Percentiles rank a stretch among this genome's conserved stretches.
Conservation (phyloP, 2,888 invertebrate species). For the Zygogramma bicolorata region DNA sequence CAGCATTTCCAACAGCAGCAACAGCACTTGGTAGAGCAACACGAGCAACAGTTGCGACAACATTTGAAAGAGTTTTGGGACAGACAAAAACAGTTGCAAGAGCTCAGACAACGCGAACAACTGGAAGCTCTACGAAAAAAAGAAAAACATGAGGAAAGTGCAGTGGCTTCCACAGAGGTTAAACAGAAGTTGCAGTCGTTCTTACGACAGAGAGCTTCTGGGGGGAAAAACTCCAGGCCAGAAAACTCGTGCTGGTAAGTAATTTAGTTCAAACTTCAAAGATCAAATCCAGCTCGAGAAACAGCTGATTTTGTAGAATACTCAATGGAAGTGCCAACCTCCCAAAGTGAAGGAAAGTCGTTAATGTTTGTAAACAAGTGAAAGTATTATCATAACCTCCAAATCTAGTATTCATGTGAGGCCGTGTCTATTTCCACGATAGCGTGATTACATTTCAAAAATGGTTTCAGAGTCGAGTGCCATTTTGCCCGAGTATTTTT, state of each 20-base stretch:
- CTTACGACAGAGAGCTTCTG: slow-evolving; percentile 64
- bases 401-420: slow-evolving; percentile 4
- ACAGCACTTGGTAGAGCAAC: slow-evolving; percentile 90
- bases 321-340: slow-evolving; percentile 30
- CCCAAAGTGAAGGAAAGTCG: background rate
- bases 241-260: slow-evolving; percentile 66
- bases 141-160: slow-evolving; percentile 95
- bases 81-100: slow-evolving; percentile 86
- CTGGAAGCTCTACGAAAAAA: slow-evolving; percentile 91
- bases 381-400: slow-evolving; percentile 14
- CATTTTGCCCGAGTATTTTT: no score
- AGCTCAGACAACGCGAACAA: slow-evolving; percentile 81
- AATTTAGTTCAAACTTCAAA: slow-evolving; percentile 17
- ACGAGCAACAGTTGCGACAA: slow-evolving; percentile 90
- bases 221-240: slow-evolving; percentile 61
- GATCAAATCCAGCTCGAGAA: slow-evolving; percentile 29
- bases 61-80: slow-evolving; percentile 94
- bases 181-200: slow-evolving; percentile 92
- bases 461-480: no score
- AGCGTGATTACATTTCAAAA: background rate
- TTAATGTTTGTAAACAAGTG: slow-evolving; percentile 38
- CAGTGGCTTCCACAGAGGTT: slow-evolving; percentile 95
- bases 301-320: slow-evolving; percentile 38
- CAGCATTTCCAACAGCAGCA: slow-evolving; percentile 94
- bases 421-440: background rate